phyloP scores from a whole-genome alignment of 2,113 vertebrate genomes.

The Lethenteron reissneri region DNA sequence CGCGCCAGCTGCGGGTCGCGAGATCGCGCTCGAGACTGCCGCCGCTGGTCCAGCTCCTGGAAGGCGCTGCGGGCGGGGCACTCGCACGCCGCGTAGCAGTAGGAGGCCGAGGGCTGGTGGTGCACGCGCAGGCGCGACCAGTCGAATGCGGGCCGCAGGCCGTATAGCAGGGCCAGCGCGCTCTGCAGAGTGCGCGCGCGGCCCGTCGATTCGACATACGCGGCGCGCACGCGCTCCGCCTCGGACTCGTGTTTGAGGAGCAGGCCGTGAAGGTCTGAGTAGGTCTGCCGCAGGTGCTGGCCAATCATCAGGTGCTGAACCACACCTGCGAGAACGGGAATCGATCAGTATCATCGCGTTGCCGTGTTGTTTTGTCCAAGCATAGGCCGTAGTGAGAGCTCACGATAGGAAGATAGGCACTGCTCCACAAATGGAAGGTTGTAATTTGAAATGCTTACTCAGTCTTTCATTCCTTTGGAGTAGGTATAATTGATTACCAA shows the following conservation, averaged over 20 bases:
- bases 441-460: too few species aligned
- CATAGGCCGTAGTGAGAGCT: neutral
- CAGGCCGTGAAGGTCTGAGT: conserved; percentile 45
- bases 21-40: conserved; percentile 53
- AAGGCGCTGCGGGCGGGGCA: conserved; percentile 61
- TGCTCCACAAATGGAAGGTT: neutral
- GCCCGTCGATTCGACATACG: conserved; percentile 72
- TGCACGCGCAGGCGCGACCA: conserved; percentile 48
- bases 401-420: neutral
- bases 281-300: conserved; percentile 47
- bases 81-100: conserved; percentile 59
- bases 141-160: conserved; percentile 56
- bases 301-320: conserved; percentile 75
- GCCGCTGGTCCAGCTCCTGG: conserved; percentile 62
- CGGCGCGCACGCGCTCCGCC: conserved; percentile 43
- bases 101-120: conserved; percentile 75
- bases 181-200: conserved; percentile 84
- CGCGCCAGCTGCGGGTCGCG: conserved; percentile 42
- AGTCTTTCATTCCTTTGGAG: too few species aligned
- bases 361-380: neutral
- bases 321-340: conserved; percentile 29
- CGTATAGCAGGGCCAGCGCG: conserved; percentile 54
- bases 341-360: neutral
- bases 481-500: too few species aligned
- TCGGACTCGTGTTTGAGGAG: conserved; percentile 16